A percentile compares a stretch with the other conserved stretches of the same genome.
Conservation (phyloP, 2,113 vertebrate genomes). For the Misgurnus mizolepis region DNA sequence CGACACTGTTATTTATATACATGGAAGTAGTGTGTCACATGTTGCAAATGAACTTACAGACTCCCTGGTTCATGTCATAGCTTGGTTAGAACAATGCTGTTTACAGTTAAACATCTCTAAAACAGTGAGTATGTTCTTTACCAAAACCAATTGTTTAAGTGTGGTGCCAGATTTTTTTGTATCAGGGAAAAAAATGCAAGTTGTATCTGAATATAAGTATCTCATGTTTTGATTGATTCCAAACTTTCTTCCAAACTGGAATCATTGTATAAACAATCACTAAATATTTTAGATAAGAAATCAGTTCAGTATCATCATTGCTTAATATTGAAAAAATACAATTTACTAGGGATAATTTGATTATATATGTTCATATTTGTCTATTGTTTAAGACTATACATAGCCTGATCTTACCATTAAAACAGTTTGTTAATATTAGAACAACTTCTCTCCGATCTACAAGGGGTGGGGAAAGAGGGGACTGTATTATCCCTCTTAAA, state of each 20-base stretch:
- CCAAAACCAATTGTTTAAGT: background rate
- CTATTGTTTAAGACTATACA: background rate
- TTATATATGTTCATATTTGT: background rate
- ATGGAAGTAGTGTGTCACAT: background rate
- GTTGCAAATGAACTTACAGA: background rate
- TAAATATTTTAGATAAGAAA: background rate
- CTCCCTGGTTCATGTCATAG: background rate
- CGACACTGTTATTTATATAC: background rate
- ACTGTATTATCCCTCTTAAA: too few species aligned
- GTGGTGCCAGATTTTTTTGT: background rate
- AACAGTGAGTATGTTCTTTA: background rate
- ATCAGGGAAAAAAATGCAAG: background rate
- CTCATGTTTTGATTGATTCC: background rate
- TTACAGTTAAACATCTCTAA: background rate
- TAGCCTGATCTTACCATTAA: too few species aligned
- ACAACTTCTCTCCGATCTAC: too few species aligned
- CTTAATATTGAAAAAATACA: too few species aligned
- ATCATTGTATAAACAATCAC: background rate
- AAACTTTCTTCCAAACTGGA: background rate
- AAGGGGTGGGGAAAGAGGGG: too few species aligned
- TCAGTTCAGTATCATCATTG: background rate
- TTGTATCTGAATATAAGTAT: background rate
- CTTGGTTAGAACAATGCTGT: background rate
- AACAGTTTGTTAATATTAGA: too few species aligned
- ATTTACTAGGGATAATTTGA: too few species aligned